A percentile compares a stretch with the other conserved stretches of the same genome.
Conservation (phyloP, 92 coral and sea anemone species). For the Phenganax stokvisi region DNA sequence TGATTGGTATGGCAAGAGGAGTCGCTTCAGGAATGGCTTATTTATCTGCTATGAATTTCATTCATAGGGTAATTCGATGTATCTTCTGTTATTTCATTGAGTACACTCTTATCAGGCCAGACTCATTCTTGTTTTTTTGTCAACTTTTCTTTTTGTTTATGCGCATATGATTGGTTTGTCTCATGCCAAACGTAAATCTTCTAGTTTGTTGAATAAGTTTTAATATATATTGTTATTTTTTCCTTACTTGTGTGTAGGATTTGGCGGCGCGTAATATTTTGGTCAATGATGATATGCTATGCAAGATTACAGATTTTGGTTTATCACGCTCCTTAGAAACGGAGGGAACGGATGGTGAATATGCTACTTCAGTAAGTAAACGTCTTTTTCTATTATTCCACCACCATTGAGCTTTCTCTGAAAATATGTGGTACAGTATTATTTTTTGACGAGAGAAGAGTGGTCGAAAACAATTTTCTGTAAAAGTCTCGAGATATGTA, state of each 20-base stretch:
- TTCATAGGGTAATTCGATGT: slow-evolving; percentile 42
- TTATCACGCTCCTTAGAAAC: slow-evolving; percentile 34
- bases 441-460: too few species aligned
- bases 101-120: too few species aligned
- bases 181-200: too few species aligned
- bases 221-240: background rate
- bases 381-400: background rate
- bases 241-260: slow-evolving; percentile 23
- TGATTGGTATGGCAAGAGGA: slow-evolving; percentile 51
- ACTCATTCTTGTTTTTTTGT: too few species aligned
- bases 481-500: too few species aligned
- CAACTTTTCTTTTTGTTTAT: too few species aligned
- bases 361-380: slow-evolving; percentile 27
- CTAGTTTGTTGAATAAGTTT: background rate
- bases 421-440: background rate
- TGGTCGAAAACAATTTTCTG: too few species aligned
- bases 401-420: background rate
- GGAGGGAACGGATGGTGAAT: slow-evolving; percentile 34
- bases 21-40: slow-evolving; percentile 52
- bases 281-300: slow-evolving; percentile 30
- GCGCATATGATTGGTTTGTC: too few species aligned
- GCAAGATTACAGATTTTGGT: slow-evolving; percentile 44
- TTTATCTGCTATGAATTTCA: slow-evolving; percentile 46
- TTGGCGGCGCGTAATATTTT: slow-evolving; percentile 46
- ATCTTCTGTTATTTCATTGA: too few species aligned